A percentile compares a stretch with the other conserved stretches of the same genome.
Conservation (phyloP, 2,797 vertebrate genomes). For the Tarsius wallacei region DNA sequence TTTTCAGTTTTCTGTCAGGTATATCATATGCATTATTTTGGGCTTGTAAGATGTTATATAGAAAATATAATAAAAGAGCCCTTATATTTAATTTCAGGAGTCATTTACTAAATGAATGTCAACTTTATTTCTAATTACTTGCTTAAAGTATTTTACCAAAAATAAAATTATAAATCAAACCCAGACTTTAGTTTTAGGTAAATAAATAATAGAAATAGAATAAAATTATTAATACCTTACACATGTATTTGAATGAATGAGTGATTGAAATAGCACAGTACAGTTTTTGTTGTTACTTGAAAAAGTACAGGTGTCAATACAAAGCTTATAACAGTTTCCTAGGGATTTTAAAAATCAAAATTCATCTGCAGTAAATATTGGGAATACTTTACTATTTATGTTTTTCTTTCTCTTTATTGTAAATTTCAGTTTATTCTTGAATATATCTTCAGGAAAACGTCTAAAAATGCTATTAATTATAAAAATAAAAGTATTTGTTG, state of each 20-base stretch:
- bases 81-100: conserved; percentile 55
- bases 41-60: conserved; percentile 4
- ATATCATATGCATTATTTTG: conserved; percentile 36
- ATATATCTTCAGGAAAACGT: conserved; percentile 71
- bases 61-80: conserved; percentile 62
- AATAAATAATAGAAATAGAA: conserved; percentile 33
- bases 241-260: conserved; percentile 34
- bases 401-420: conserved; percentile 79
- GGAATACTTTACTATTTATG: conserved; percentile 53
- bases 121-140: conserved; percentile 66
- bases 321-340: conserved; percentile 50
- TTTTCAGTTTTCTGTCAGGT: conserved; percentile 25
- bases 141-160: conserved; percentile 72
- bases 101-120: conserved; percentile 60
- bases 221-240: conserved; percentile 50
- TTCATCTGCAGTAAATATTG: conserved; percentile 73
- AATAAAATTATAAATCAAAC: conserved; percentile 72
- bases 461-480: conserved; percentile 75
- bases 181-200: conserved; percentile 53
- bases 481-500: conserved; percentile 77
- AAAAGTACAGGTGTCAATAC: background rate
- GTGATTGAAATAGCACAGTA: conserved; percentile 12
- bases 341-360: conserved; percentile 70
- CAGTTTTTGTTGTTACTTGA: conserved; percentile 53
- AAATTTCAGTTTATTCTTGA: conserved; percentile 78